A percentile compares a stretch with the other conserved stretches of the same genome.
Conservation (phyloP, 2,888 invertebrate species). For the Tyria jacobaeae region DNA sequence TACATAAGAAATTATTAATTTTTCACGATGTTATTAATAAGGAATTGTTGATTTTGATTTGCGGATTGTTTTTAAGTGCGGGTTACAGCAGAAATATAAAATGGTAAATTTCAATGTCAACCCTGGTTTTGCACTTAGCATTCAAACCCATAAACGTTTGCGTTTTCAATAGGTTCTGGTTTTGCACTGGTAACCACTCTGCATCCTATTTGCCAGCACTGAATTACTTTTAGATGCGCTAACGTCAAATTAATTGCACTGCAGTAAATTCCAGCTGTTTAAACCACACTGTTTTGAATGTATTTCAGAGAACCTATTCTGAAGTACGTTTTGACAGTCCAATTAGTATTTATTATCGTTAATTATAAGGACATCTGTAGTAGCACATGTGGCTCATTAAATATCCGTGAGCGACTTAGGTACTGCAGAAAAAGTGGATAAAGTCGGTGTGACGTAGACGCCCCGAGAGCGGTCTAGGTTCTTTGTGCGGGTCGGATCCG, state of each 20-base stretch:
- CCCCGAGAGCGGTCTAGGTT: constrained; percentile 54
- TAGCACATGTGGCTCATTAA: constrained; percentile 38
- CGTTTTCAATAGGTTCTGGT: constrained; percentile 34
- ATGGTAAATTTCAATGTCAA: too few species aligned
- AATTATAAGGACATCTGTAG: constrained; percentile 52
- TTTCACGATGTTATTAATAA: too few species aligned
- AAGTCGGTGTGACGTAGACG: constrained; percentile 55
- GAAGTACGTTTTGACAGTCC: constrained; percentile 19
- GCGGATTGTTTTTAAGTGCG: too few species aligned
- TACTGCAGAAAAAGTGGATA: constrained; percentile 55
- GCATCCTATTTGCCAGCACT: constrained; percentile 37
- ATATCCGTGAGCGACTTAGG: constrained; percentile 29
- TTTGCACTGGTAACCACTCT: constrained; percentile 28
- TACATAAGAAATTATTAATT: too few species aligned
- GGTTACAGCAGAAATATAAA: too few species aligned
- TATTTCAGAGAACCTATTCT: constrained; percentile 31
- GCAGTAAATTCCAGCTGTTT: constrained; percentile 47
- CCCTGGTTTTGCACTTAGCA: constrained; percentile 3
- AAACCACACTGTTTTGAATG: constrained; percentile 33
- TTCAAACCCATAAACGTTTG: constrained; percentile 18
- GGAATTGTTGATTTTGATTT: too few species aligned
- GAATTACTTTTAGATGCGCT: constrained; percentile 44
- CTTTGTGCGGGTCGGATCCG: constrained; percentile 70
- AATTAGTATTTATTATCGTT: constrained; percentile 24
- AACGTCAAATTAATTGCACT: constrained; percentile 55